Base-by-base conservation (phyloP, 2,113 vertebrate genomes). In the Ibidorhyncha struthersii region DNA sequence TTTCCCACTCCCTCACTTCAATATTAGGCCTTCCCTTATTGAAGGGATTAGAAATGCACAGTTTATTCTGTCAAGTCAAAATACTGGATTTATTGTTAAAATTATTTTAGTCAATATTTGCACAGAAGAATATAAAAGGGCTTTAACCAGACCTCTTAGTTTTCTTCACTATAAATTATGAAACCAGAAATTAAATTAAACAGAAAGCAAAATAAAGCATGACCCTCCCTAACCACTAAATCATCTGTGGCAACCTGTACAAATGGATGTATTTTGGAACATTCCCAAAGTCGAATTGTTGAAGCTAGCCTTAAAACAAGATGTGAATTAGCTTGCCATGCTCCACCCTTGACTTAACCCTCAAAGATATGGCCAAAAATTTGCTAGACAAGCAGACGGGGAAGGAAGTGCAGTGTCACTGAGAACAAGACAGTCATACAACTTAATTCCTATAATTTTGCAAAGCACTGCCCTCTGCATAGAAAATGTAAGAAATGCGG, bases 121-220 rank as follows among this genome's bases (percentile, higher is more conserved):
- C 41, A 70, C 62, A 91, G 70, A 89, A 84, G 34, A 82, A 92
- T 93, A 86, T 77, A 67, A 94, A 89, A 87, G 18, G 17, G 15
- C 45, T 94, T 93, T 89, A 94, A 88, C 21, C 43, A 93, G 82
- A 91, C 56, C 62, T 76, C 58, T 82, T 91, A 53, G 49, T 69
- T 90, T 95, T 87, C 70, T 87, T 91, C 49, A 45, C 81, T 62
- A 30, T 90, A 89, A 96, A 94, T 94, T 90, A 82, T 29, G 81
- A 94, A 96, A 41, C 8, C 74, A 92, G 93, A 96, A 96, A 96
- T 90, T 30, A 90, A 94, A 87, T 77, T 78, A 80, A 95, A 91
- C 58, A 85, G 58, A 93, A 91, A 91, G 41, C 29, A 93, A 89
- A 96, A 90, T 71, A 93, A 83, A 92, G 47, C 34, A n/a, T 11